Conservation (phyloP, 2,797 vertebrate genomes). For the Pogonophryne albipinna region DNA sequence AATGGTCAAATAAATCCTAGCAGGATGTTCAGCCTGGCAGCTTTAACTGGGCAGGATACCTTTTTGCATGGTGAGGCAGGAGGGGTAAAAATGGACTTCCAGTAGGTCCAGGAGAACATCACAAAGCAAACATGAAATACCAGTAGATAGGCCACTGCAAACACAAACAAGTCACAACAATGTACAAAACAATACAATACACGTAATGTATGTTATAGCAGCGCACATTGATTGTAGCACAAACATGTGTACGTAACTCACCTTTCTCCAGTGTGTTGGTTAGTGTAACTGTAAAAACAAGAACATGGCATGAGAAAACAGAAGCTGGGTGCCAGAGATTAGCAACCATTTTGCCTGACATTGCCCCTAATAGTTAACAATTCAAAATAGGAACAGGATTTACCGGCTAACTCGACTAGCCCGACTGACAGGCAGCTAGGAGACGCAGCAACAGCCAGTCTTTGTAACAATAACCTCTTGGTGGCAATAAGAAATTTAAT, state of each 20-base stretch:
- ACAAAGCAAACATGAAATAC: constrained; percentile 95
- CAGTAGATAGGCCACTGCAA: constrained; percentile 91
- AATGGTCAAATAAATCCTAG: background rate
- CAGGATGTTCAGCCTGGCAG: background rate
- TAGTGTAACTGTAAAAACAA: constrained; percentile 91
- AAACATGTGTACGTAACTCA: constrained; percentile 65
- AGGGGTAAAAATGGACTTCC: constrained; percentile 97
- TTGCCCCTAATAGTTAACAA: background rate
- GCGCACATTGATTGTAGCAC: background rate
- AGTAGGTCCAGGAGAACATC: constrained; percentile 98
- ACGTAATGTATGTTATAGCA: background rate
- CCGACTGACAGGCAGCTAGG: constrained; percentile 8
- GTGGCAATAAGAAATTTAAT: background rate
- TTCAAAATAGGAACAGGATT: background rate
- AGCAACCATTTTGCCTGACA: background rate
- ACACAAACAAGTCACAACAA: constrained; percentile 30
- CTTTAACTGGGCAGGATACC: constrained; percentile 78
- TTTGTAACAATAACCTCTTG: background rate
- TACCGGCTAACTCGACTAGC: constrained; percentile 53
- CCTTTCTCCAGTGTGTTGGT: constrained; percentile 93
- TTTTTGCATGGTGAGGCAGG: constrained; percentile 93
- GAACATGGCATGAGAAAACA: background rate
- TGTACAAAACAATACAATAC: background rate
- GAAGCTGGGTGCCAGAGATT: accelerated
- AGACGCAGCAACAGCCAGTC: background rate